Evolutionary conservation across 2,888 invertebrate genomes (phyloP), one percentile per base, ranked within the genome.

Genomic region (Ectemnius cavifrons): DNA sequence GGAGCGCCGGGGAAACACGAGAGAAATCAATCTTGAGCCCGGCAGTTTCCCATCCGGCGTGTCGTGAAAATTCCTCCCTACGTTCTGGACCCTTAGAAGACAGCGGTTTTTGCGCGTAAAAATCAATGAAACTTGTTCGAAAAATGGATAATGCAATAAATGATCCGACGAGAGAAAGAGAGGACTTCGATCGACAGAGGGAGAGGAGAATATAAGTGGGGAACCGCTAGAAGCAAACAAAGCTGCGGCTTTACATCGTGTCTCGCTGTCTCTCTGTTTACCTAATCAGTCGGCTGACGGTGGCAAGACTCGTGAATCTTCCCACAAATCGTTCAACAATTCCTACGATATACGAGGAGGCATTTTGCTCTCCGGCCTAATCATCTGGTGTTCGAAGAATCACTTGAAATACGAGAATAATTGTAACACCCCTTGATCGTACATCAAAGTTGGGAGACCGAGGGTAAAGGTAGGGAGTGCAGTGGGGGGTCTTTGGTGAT

Each of bases 81-180:
- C 73, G 59, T 81, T 81, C 82, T 81, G 81, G 80, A 81, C 81
- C 81, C 79, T 81, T 23, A 23, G 23, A 23, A 23, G 23, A 73
- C 57, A 57, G 60, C n/a, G 11, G 37, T 37, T 11, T 37, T 37
- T 62, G 69, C 66, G 67, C 27, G 61, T 46, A 37, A 46, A 63
- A 57, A 61, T 20, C 37, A 64, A 66, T 27, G 70, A 68, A 37
- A 64, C 47, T 49, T 59, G 27, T 1, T 52, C 63, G 59, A 18
- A 27, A 64, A 63, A 28, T 23, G 52, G 59, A n/a, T 20, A 46
- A 20, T 23, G n/a, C 27, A 27, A 46, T 45, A 57, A 28, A 18
- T 45, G 8, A 47, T 28, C 6, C 45, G 62, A 62, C 60, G 64
- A 63, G 13, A 64, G 46, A 46, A 47, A 59, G 63, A 52, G 18